Evolutionary conservation across 2,113 vertebrate species (phyloP).

Genomic region (Clarias batrachus): DNA sequence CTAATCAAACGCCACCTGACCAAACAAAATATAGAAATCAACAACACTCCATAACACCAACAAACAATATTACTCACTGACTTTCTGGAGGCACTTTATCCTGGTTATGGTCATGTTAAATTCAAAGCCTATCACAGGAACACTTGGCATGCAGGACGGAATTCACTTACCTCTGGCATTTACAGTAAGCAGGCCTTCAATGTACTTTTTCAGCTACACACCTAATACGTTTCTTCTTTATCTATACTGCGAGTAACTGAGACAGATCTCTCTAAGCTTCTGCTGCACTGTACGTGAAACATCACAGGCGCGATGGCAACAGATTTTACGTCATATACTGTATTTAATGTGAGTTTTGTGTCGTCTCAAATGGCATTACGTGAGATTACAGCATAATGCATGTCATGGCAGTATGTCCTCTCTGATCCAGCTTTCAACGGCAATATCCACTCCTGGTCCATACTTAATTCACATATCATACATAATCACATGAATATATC

Average conservation of each 20-base stretch:
- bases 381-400: not conserved
- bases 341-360: not conserved
- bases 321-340: not conserved
- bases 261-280: not conserved
- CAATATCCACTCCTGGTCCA: not conserved
- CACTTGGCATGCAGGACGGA: not conserved
- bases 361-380: not conserved
- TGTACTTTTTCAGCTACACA: not conserved
- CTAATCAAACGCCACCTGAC: not conserved
- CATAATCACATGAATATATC: not conserved
- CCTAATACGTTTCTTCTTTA: not conserved
- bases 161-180: not conserved
- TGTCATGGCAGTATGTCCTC: not conserved
- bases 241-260: not conserved
- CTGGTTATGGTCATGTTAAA: not conserved
- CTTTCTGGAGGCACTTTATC: not conserved
- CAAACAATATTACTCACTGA: not conserved
- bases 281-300: not conserved
- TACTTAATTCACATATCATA: not conserved
- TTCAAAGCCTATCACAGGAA: not conserved
- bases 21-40: not conserved
- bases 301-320: not conserved
- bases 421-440: not conserved
- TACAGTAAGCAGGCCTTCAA: not conserved
- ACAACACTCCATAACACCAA: not conserved